A percentile compares a stretch with the other conserved stretches of the same genome.
Conservation (phyloP, 2,113 vertebrate genomes). For the Antechinus stuartii region DNA sequence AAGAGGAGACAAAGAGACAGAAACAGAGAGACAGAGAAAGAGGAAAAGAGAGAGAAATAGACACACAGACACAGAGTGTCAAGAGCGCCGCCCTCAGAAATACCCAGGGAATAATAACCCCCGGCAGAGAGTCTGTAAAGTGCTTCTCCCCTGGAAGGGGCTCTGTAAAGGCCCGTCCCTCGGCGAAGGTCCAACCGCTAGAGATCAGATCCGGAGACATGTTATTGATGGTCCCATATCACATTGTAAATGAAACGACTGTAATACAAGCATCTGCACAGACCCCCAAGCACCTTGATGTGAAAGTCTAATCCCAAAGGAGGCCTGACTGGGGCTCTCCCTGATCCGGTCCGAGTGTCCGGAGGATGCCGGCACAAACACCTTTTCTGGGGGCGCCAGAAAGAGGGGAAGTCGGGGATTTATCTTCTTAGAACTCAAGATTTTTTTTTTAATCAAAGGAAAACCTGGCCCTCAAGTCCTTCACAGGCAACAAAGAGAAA, state of each 20-base stretch:
- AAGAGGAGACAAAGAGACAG: too few relatives aligned
- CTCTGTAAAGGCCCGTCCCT: conserved; percentile 70
- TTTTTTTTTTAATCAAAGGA: background rate
- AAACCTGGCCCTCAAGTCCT: conserved; percentile 32
- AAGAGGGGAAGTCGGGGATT: conserved; percentile 42
- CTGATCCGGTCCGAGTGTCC: too few relatives aligned
- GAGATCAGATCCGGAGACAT: conserved; percentile 79
- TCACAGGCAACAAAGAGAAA: background rate
- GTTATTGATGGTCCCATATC: conserved; percentile 81
- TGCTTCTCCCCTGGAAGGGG: conserved; percentile 40
- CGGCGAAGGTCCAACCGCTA: conserved; percentile 72
- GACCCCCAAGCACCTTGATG: conserved; percentile 80
- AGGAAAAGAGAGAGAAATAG: too few relatives aligned
- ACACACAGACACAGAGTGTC: background rate
- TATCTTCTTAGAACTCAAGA: conserved; percentile 25
- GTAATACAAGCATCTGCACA: conserved; percentile 81
- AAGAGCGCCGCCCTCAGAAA: background rate
- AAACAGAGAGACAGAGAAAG: too few relatives aligned
- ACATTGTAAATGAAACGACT: conserved; percentile 82
- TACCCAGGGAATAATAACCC: conserved; percentile 31
- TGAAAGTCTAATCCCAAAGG: conserved; percentile 81
- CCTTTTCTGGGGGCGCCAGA: conserved; percentile 16
- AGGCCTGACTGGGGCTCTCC: background rate
- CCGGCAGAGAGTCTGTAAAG: conserved; percentile 32
- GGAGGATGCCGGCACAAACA: background rate